Evolutionary conservation across 2,888 invertebrate species (phyloP).

Genomic region (Timema cristinae): DNA sequence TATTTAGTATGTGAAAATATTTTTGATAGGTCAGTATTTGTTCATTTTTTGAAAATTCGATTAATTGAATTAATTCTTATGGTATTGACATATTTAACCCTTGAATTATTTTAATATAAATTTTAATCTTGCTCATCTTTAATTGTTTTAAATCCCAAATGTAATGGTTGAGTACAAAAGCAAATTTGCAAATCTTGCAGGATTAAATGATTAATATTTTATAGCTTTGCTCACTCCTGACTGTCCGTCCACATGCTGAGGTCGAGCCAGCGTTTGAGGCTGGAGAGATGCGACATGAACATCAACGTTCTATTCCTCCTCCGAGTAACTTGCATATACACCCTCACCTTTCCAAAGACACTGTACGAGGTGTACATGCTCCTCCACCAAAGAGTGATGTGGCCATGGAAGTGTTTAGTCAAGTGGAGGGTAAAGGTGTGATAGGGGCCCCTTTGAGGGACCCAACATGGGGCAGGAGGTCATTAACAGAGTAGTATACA

Average conservation of each 20-base stretch:
- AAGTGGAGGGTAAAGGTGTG: conserved; percentile 10
- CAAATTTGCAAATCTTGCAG: neutral
- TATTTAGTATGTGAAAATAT: no score
- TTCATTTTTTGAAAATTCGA: no score
- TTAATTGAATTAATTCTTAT: no score
- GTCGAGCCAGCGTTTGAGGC: conserved; percentile 54
- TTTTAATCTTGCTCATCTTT: no score
- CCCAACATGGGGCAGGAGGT: conserved; percentile 4
- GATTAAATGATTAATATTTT: conserved; percentile 19
- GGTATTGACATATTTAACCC: no score
- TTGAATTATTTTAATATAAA: no score
- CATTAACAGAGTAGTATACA: no score
- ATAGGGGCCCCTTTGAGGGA: conserved; percentile 17
- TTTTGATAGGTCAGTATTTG: no score
- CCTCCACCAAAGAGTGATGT: conserved; percentile 31
- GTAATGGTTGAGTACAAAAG: neutral
- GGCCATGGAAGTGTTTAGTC: conserved; percentile 31
- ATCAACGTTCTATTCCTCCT: conserved; percentile 10
- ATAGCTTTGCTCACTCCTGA: conserved; percentile 35
- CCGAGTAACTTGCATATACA: conserved; percentile 9
- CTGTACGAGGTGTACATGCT: neutral
- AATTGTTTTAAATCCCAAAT: conserved; percentile 28
- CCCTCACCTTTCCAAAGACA: neutral
- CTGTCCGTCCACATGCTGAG: conserved; percentile 44
- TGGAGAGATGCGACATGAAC: conserved; percentile 40